Base-by-base conservation (phyloP, 2,113 vertebrate genomes). In the Dicerorhinus sumatrensis region DNA sequence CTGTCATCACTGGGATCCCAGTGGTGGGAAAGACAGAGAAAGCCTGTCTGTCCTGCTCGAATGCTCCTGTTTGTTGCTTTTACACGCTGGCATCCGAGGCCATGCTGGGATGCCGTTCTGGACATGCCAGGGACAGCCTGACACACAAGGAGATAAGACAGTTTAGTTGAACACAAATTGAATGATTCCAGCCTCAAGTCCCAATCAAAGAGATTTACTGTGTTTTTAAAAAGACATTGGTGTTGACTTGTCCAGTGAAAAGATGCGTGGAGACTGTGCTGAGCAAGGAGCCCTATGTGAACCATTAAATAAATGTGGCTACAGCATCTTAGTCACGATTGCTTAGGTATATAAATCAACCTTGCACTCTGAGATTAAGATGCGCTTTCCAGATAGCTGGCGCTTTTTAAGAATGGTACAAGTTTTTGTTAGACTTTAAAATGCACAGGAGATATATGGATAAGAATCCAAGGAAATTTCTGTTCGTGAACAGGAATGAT, bases 141-240 rank as follows among this genome's bases (percentile, higher is more conserved):
- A 98, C 98, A 98, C 98, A 98, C 80, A 94, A 96, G 94, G 98
- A 98, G 98, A 98, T 99, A 98, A 98, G 98, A 98, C 97, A 98
- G 97, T 98, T 98, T 98, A 98, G 98, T 98, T 98, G 97, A 99
- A 98, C 98, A 98, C 97, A 98, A 98, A 98, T 98, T 97, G 98
- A 98, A 98, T 98, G 98, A 98, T 98, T 98, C 97, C 98, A 99
- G 98, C 98, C 98, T 98, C 96, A 89, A 98, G 98, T 98, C 98
- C 98, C 98, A 98, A 98, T 98, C 98, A 98, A 98, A 99, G 98
- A 98, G 98, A 99, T 98, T 99, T 98, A 99, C 98, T 98, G 97
- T 98, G 98, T 97, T 98, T 98, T 98, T 98, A 98, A 98, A 98
- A 98, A 97, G 98, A 98, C 98, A 97, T 91, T 91, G 97, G 98